Base-by-base conservation (phyloP, 1,140 invertebrate genomes). In the Drosophila littoralis region DNA sequence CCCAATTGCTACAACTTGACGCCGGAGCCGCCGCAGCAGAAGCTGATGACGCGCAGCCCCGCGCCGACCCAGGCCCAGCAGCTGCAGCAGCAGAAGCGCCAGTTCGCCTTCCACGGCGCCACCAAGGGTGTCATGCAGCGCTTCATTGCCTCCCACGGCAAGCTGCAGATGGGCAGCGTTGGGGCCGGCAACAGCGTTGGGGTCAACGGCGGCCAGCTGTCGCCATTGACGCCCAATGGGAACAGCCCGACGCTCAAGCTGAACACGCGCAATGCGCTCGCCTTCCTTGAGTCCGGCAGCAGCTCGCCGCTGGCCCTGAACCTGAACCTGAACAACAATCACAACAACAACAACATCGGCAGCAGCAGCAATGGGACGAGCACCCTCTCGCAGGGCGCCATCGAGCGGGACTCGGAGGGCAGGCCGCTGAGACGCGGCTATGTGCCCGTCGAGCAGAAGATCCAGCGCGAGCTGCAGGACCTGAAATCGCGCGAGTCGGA, bases 41-140 rank as follows among this genome's bases (percentile, higher is more conserved):
- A 93, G 90, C 93, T 89, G 1, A 81, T 95, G 12, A 94, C 94
- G 42, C 92, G 94, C 45, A 94, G 22, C 22, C 22, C 22, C 22
- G 22, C 94, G 1, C 93, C 94, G 1, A 94, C 94, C 3, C 22
- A 28, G 22, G 94, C 94, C 1, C 94, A 94, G 0, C 94, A 95
- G 94, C 52, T 79, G 93, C 40, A 93, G 81, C 74, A 91, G 75
- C 54, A 93, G 28, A 86, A 88, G 63, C 80, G 94, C 38, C 93
- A 94, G 46, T 95, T 95, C 61, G 93, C 94, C 0, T 94, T 94
- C 0, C 93, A 93, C 59, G 94, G 93, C 0, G 94, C 94, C n/a
- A 95, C 95, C 50, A 95, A 95, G 81, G 95, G 95, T 1, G 93
- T 96, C 38, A 96, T 96, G 96, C 95, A 96, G 77, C 94, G 95